phyloP scores from a whole-genome alignment of 2,113 vertebrate genomes.

The Cyanoramphus novaezelandiae region DNA sequence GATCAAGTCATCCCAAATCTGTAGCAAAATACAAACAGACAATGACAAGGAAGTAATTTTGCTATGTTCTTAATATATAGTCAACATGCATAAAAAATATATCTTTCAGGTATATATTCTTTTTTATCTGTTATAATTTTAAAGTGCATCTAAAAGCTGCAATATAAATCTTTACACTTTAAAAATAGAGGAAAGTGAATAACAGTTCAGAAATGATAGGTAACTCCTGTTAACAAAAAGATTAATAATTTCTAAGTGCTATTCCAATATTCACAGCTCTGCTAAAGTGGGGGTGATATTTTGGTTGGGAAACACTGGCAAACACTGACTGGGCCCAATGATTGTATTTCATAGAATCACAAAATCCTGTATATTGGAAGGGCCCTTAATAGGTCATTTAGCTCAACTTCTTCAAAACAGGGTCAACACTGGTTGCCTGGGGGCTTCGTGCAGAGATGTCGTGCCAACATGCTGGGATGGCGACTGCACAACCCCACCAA shows the following conservation, averaged over 20 bases:
- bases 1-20: background rate
- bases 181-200: background rate
- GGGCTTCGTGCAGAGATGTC: background rate
- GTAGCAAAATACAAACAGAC: slow-evolving; percentile 9
- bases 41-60: background rate
- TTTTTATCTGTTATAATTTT: slow-evolving; percentile 5
- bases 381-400: background rate
- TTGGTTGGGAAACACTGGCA: background rate
- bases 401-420: background rate
- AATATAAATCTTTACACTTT: slow-evolving; percentile 11
- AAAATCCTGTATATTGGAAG: background rate
- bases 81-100: slow-evolving; percentile 44
- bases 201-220: background rate
- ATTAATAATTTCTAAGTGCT: background rate
- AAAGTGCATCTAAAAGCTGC: slow-evolving; percentile 13
- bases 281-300: background rate
- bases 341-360: background rate
- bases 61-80: slow-evolving; percentile 30
- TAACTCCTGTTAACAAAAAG: background rate
- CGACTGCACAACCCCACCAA: background rate
- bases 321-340: background rate
- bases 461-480: background rate
- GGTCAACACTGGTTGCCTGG: background rate
- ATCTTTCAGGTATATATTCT: slow-evolving; percentile 17
- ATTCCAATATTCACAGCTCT: background rate